Conservation (phyloP, 2,888 invertebrate genomes). For the Autographa gamma region DNA sequence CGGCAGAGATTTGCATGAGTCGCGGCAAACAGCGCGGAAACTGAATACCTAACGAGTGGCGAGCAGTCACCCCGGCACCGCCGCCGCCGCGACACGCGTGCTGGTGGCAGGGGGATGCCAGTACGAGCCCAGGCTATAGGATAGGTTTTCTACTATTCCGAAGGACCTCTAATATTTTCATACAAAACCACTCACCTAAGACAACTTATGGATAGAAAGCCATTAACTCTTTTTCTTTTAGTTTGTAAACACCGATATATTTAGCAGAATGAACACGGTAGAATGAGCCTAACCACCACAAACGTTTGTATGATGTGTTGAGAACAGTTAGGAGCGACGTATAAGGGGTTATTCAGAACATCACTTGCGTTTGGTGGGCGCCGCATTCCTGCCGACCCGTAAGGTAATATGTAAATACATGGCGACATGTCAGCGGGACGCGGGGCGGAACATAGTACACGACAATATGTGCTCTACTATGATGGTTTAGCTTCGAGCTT, state of each 20-base stretch:
- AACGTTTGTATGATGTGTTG: neutral
- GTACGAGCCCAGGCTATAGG: neutral
- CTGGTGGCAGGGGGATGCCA: neutral
- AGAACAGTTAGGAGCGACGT: constrained; percentile 24
- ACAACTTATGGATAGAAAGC: neutral
- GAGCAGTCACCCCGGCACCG: neutral
- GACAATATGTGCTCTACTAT: no score
- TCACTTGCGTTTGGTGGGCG: constrained; percentile 26
- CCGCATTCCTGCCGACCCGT: constrained; percentile 25
- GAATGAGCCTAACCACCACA: neutral
- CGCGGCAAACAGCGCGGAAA: neutral
- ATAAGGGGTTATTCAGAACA: constrained; percentile 28
- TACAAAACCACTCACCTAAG: no score
- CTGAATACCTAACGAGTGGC: neutral
- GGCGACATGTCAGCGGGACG: neutral
- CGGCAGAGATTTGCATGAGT: neutral
- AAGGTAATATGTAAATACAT: constrained; percentile 46
- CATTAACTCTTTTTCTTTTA: neutral
- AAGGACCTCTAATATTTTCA: no score
- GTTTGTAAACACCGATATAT: neutral
- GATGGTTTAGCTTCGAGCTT: neutral
- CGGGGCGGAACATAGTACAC: neutral
- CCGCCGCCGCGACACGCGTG: no score
- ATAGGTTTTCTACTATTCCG: neutral
- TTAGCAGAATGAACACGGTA: neutral